These are phyloP conservation scores for Limosa lapponica DNA, from an alignment of 2,797 vertebrate genomes.

Conservation along the genomic window DNA sequence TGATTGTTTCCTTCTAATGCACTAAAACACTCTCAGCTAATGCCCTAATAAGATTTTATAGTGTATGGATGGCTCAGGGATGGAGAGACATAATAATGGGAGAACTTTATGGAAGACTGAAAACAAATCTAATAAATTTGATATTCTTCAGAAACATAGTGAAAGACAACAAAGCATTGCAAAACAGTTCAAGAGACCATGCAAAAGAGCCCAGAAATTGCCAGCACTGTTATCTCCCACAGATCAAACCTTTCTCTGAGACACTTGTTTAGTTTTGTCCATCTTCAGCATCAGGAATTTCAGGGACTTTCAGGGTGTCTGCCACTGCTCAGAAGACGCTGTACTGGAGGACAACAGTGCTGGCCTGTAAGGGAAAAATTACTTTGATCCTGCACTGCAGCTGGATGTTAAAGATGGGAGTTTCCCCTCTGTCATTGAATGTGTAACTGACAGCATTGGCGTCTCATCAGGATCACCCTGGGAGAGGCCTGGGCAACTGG, in stretches of 20 bases:
- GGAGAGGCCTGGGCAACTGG: not conserved
- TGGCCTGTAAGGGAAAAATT: not conserved
- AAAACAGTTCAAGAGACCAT: not conserved
- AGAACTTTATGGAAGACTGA: slow-evolving; percentile 5
- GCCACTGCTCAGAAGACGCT: not conserved
- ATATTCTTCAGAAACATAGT: not conserved
- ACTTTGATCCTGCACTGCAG: not conserved
- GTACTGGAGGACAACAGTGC: not conserved
- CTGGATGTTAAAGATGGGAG: not conserved
- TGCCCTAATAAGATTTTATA: slow-evolving; percentile 36
- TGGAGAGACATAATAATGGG: not conserved
- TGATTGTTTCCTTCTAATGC: slow-evolving; percentile 36
- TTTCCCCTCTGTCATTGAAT: not conserved
- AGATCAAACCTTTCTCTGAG: not conserved
- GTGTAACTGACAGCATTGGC: not conserved
- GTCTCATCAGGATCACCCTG: not conserved
- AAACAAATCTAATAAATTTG: slow-evolving; percentile 3
- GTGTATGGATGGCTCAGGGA: not conserved
- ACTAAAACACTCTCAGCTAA: slow-evolving; percentile 28
- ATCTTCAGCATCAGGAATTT: not conserved
- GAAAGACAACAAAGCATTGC: not conserved
- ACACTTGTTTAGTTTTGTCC: not conserved
- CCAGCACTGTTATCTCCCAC: not conserved
- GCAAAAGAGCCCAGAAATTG: not conserved
- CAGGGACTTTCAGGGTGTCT: not conserved